Evolutionary conservation across 2,888 invertebrate genomes (phyloP), one percentile per base, ranked within the genome.

Genomic region (Toxonevra muliebris): DNA sequence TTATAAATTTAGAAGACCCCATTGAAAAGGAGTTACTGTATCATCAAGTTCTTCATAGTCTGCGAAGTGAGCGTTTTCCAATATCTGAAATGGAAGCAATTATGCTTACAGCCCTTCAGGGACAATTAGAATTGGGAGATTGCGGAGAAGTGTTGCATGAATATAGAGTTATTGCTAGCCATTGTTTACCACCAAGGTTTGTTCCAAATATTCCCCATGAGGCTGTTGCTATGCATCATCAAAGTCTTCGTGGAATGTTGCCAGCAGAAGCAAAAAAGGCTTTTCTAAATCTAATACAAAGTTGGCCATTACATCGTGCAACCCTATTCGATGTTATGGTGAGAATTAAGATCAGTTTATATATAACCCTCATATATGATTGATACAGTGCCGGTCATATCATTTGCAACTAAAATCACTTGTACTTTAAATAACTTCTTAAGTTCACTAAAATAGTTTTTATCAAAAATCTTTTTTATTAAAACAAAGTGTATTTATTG

Each of bases 281-380:
- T 10, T 96, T 97, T 82, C 89, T 97, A 63, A 96, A 96, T 81
- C 88, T 97, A 20, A 94, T 97, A 72, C 93, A 94, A 82, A 94
- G 94, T 73, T 97, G 97, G 97, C 96, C 96, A 42, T 88, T 97
- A 65, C 95, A 96, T 73, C 90, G 93, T 74, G 96, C 97, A 15
- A 96, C 96, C 59, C 93, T 97, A 79, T 97, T 95, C 83, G 96
- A 97, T 84, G 97, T 97, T 53, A 94, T 95, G 91, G 94, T 94
- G 81, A 87, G 88, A 83, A 57, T 42, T 50, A 2, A 17, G 40
- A 20, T 17, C 40, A 68, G n/a, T n/a, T n/a, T n/a, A n/a, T n/a
- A n/a, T n/a, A n/a, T n/a, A n/a, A n/a, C n/a, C n/a, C n/a, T n/a
- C n/a, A n/a, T n/a, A n/a, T n/a, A n/a, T n/a, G n/a, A n/a, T n/a